These are phyloP conservation scores for Coreius guichenoti DNA, from an alignment of 2,797 vertebrate genomes.

Conservation along the genomic window DNA sequence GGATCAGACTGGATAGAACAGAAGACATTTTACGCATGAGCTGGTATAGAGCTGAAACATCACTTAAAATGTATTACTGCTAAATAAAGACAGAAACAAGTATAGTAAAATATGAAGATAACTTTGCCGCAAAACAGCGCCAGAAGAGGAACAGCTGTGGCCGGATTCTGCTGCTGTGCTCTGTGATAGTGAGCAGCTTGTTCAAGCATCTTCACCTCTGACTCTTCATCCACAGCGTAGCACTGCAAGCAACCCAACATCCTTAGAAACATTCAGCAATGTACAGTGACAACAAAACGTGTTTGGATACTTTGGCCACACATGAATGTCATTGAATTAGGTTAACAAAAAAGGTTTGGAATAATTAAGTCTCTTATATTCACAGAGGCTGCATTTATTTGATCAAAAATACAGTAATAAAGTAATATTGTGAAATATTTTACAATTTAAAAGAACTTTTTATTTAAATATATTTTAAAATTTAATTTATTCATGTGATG, in stretches of 20 bases:
- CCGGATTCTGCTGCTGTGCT: constrained; percentile 72
- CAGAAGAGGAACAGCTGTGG: constrained; percentile 76
- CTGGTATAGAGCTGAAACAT: not conserved
- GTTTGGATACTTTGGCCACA: not conserved
- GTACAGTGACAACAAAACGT: not conserved
- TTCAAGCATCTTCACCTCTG: constrained; percentile 77
- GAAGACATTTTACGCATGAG: not conserved
- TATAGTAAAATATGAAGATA: constrained; percentile 28
- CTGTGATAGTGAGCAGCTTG: constrained; percentile 76
- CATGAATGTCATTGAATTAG: not conserved
- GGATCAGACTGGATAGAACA: constrained; percentile 77
- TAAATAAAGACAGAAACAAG: not conserved
- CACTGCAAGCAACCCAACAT: constrained; percentile 66
- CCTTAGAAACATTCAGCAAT: not conserved
- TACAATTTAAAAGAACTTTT: too few species aligned
- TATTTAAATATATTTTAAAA: too few species aligned
- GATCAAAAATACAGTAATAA: too few species aligned
- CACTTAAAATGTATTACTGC: not conserved
- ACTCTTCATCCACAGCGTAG: constrained; percentile 78
- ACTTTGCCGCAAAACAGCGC: constrained; percentile 84
- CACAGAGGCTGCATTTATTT: not conserved
- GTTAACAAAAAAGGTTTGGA: not conserved
- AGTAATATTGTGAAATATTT: too few species aligned
- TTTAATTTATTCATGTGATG: too few species aligned
- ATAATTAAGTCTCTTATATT: not conserved